Evolutionary conservation across 2,888 invertebrate species (phyloP), one percentile per base, ranked within the genome.

Genomic region (Apamea epomidion): DNA sequence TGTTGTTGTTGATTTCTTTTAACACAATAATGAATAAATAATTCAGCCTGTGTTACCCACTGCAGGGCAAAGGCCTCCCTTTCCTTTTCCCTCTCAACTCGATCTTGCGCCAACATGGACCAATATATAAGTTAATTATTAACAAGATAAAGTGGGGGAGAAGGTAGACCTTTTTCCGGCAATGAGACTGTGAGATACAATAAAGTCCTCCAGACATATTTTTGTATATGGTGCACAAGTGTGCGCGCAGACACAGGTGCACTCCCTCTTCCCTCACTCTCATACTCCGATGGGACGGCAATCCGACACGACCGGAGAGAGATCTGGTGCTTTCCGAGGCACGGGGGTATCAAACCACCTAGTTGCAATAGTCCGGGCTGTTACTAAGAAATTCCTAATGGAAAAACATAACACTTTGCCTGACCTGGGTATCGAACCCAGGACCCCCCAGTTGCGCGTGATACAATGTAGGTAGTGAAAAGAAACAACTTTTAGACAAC

Each of bases 1-100:
- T 45, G 29, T 14, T 51, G 48, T 48, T 75, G 16, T 74, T 60
- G 62, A 62, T 62, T 62, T 62, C 62, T 29, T 62, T 62, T 18
- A 29, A 62, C 62, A 60, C 12, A 60, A 60, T 60, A 60, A 62
- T 62, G 29, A 62, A 62, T 16, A 62, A 58, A 29, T 32, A 64
- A 62, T 8, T 29, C 8, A 62, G 29, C 18, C 29, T 29, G 29
- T 62, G 8, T 62, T 62, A 5, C 8, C 18, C 16, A 29, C 7
- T 29, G 2, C 29, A 16, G 16, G 29, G 62, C 29, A 16, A 29
- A 29, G 1, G 29, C 6, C 12, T 60, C 14, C 62, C 16, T 14
- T 29, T 62, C 6, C 60, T 29, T 62, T 16, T 32, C 29, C 37
- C 62, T 32, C 29, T 16, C 7, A 62, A 18, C 29, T 32, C 0